Evolutionary conservation across 2,113 vertebrate species (phyloP).

Genomic region (Neolamprologus sp.): DNA sequence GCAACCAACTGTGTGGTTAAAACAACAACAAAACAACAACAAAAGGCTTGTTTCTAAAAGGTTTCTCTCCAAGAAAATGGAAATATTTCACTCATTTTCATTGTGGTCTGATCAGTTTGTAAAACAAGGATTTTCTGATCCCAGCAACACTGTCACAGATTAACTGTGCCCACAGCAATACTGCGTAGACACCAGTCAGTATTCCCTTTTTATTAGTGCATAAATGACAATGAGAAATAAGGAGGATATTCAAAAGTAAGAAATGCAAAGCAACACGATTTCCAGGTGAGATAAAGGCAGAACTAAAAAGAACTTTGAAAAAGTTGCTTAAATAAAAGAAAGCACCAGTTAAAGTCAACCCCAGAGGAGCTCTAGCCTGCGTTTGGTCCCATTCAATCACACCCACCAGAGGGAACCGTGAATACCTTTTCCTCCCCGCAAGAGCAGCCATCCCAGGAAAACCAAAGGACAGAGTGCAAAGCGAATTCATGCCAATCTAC

Average conservation of each 20-base stretch:
- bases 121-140: not conserved
- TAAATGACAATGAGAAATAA: not conserved
- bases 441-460: not conserved
- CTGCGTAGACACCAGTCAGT: not conserved
- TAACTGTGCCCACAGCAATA: not conserved
- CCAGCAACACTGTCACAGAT: not conserved
- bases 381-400: not conserved
- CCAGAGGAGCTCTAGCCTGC: not conserved
- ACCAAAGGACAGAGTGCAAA: not conserved
- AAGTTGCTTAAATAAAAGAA: not conserved
- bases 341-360: not conserved
- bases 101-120: not conserved
- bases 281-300: not conserved
- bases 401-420: not conserved
- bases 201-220: not conserved
- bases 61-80: not conserved
- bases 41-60: not conserved
- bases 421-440: not conserved
- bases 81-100: not conserved
- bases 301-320: not conserved
- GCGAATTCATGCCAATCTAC: conserved; percentile 44
- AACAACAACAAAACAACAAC: not conserved
- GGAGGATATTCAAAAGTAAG: not conserved
- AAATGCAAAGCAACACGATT: not conserved
- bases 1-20: not conserved